A percentile compares a stretch with the other conserved stretches of the same genome.
Evolutionary conservation across 2,113 vertebrate genomes (phyloP).

Genomic region (Mustelus asterias): DNA sequence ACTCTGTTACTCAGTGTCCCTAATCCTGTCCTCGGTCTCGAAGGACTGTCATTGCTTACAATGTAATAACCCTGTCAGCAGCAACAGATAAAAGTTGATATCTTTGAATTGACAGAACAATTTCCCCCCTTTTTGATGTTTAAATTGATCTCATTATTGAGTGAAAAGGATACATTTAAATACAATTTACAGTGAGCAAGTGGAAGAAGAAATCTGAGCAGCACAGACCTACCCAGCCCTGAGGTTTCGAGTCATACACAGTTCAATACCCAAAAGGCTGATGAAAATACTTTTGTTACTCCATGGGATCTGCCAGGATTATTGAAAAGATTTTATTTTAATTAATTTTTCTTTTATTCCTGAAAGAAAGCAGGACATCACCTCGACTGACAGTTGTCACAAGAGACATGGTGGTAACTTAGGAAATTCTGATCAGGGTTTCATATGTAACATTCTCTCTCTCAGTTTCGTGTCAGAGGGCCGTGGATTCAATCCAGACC

Average conservation of each 20-base stretch:
- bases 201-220: not conserved
- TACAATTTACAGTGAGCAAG: not conserved
- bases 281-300: not conserved
- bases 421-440: not conserved
- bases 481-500: not conserved
- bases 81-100: not conserved
- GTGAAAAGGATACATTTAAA: conserved; percentile 37
- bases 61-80: not conserved
- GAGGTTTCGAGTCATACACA: not conserved
- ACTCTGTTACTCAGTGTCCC: not conserved
- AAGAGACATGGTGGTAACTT: not conserved
- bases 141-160: conserved; percentile 38
- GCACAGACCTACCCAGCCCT: not conserved
- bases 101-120: not conserved
- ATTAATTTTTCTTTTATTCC: conserved; percentile 8
- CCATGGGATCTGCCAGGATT: not conserved
- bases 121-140: conserved; percentile 29
- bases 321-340: not conserved
- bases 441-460: not conserved
- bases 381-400: not conserved
- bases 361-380: not conserved
- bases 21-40: not conserved
- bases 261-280: not conserved
- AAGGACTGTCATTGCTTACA: not conserved
- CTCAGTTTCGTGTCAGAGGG: not conserved